Percentiles rank a stretch among this genome's conserved stretches.
Evolutionary conservation across 2,113 vertebrate species (phyloP).

Genomic region (Zosterops pallidus): DNA sequence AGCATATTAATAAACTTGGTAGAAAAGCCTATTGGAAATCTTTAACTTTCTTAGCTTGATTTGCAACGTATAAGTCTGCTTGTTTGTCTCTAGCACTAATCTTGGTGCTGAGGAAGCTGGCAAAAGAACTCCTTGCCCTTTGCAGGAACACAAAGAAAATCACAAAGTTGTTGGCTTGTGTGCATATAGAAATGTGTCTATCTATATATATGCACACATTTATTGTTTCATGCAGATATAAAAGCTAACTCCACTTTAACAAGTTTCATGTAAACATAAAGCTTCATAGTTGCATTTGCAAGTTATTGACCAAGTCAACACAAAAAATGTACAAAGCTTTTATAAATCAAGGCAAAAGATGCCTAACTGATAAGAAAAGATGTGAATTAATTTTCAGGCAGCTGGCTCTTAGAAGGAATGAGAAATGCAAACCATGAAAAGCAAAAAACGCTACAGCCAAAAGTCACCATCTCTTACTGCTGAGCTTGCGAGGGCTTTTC

Average conservation of each 20-base stretch:
- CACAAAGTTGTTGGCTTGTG: neutral
- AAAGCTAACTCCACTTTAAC: neutral
- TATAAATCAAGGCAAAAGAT: neutral
- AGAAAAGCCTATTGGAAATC: neutral
- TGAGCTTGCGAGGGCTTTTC: slow-evolving; percentile 27
- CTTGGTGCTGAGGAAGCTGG: neutral
- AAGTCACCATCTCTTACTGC: neutral
- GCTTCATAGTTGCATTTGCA: neutral
- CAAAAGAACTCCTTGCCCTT: neutral
- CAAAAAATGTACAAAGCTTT: neutral
- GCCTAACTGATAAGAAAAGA: neutral
- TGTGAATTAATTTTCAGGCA: neutral
- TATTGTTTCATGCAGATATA: neutral
- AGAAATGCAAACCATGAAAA: neutral
- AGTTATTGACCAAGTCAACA: neutral
- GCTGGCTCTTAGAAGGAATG: neutral
- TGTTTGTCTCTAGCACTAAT: neutral
- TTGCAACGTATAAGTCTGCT: neutral
- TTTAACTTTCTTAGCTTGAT: neutral
- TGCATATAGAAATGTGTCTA: neutral
- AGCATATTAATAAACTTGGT: neutral
- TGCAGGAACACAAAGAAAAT: neutral
- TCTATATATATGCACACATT: too few species aligned
- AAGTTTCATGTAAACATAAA: neutral
- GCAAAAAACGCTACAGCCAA: neutral